Base-by-base conservation (phyloP, 1,140 invertebrate species). In the Papilio xuthus region DNA sequence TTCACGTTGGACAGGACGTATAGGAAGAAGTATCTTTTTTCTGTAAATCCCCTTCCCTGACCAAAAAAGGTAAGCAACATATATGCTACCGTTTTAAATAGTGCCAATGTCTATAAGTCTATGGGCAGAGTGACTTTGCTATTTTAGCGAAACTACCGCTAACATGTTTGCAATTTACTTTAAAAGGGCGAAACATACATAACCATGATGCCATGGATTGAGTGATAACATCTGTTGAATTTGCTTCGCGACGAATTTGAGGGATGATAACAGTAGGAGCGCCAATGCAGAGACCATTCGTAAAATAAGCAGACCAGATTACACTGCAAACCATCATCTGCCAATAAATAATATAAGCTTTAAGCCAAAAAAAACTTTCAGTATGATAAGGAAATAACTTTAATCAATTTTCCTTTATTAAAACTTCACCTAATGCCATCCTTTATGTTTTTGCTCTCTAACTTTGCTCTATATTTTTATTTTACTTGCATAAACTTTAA, bases 251-350 rank as follows among this genome's bases (percentile, higher is more conserved):
- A 67, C 80, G 81, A 77, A 83, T 77, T 77, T 85, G 83, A 1
- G 83, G 80, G 8, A 85, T 83, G n/a, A 81, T 50, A 2, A 85
- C 82, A n/a, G 82, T 83, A 2, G 84, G 84, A 2, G 82, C 79
- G 1, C 84, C 84, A 3, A 80, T 79, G 47, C 79, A 79, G 12
- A 84, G 41, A 13, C 83, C 83, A 10, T 79, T 69, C 20, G 80
- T 67, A n/a, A 83, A 84, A 28, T 79, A 83, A 47, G 78, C 78
- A 7, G 77, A 63, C 84, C 84, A 84, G 37, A 80, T 76, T 73
- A 63, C 80, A 60, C 82, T 81, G 26, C 81, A 82, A 12, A 83
- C 72, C 18, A 82, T 71, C n/a, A 82, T 28, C 81, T 86, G 73
- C 2, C 12, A 20, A 71, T 42, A 42, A 71, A 42, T 6, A 53